Conservation (phyloP, 2,888 invertebrate species). For the Bombylius major region DNA sequence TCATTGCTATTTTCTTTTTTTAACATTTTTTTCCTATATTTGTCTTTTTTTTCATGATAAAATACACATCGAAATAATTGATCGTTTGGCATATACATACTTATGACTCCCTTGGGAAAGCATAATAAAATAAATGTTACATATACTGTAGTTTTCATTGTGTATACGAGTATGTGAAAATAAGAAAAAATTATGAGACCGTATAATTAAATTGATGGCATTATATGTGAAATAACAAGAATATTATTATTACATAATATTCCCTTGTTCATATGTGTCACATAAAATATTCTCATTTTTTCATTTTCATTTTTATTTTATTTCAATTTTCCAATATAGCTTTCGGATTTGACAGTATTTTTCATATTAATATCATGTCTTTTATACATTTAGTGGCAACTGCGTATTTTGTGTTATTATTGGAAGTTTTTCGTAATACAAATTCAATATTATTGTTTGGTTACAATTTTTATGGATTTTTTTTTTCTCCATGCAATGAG, state of each 20-base stretch:
- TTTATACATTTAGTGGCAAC: constrained; percentile 44
- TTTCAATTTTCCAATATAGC: constrained; percentile 20
- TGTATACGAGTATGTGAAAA: neutral
- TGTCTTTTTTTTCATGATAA: neutral
- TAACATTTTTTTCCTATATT: neutral
- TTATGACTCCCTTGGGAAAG: constrained; percentile 31
- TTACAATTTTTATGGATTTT: constrained; percentile 40
- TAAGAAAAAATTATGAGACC: neutral
- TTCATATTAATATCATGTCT: constrained; percentile 40
- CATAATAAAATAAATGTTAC: constrained; percentile 22
- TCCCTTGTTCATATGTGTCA: no score
- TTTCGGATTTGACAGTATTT: constrained; percentile 38
- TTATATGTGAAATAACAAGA: no score
- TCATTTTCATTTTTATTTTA: no score
- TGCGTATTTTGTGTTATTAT: constrained; percentile 42
- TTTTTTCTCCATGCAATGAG: constrained; percentile 38
- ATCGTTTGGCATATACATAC: constrained; percentile 25
- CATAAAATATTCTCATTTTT: no score
- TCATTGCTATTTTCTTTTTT: neutral
- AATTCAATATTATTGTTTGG: constrained; percentile 35
- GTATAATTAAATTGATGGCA: no score
- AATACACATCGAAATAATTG: constrained; percentile 17
- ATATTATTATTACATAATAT: no score
- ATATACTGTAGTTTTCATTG: constrained; percentile 20
- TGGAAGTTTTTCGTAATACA: constrained; percentile 35